Base-by-base conservation (phyloP, 2,888 invertebrate species). In the Molorchus minor region DNA sequence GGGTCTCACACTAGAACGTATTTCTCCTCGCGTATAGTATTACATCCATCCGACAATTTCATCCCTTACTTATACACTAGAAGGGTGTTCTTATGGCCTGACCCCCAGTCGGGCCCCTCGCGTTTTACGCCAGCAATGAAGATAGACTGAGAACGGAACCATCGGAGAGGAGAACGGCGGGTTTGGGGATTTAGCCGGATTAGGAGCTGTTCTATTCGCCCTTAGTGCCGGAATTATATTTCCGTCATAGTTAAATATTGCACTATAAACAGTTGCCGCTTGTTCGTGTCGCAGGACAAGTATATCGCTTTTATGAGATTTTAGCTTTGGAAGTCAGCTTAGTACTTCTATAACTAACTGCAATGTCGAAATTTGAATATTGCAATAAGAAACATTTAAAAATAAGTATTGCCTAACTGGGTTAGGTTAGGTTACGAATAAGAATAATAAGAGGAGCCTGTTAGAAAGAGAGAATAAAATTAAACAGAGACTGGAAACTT, bases 41-140 rank as follows among this genome's bases (percentile, higher is more conserved):
- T 44, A 54, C 54, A 45, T 35, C 54, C 54, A 44, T 54, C 54
- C 44, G 54, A 54, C 54, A 45, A 45, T 44, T 45, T 36, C 44
- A 38, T 45, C 44, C 54, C 45, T 44, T 45, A 33, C 54, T 45
- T 45, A 45, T 38, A 54, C 54, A 54, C 54, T 44, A 12, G 43
- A 21, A 44, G 54, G 43, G 54, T 54, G 44, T 54, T 44, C 44
- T 43, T 54, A 54, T 29, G 25, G 21, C 35, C 43, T 44, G 25
- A 33, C 30, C 44, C 54, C 38, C 44, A 30, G 29, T 17, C 33
- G 33, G 29, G 21, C 20, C 49, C 29, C 45, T 45, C 17, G 45
- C 45, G 51, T 52, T 52, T 52, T 41, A 41, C 29, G 40, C 30
- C 40, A 52, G 51, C 51, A 40, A 40, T 41, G 51, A 40, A 52